Evolutionary conservation across 2,888 invertebrate species (phyloP).

Genomic region (Schrankia costaestrigalis): DNA sequence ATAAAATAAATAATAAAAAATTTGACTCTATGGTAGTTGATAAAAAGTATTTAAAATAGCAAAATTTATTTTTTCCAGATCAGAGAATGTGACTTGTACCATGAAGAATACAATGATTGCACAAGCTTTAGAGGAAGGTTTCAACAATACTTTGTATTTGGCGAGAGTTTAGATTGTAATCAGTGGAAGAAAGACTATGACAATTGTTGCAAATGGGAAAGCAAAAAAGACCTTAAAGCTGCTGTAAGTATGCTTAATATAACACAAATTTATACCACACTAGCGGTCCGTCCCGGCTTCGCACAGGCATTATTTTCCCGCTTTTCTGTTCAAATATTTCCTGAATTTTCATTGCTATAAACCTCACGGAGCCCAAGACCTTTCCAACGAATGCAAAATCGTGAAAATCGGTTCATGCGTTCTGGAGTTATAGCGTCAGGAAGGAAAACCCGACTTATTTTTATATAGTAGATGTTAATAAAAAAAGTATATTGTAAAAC

Average conservation of each 20-base stretch:
- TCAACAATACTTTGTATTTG: slow-evolving; percentile 92
- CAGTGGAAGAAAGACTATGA: slow-evolving; percentile 89
- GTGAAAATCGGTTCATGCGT: too few species aligned
- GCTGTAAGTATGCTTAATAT: slow-evolving; percentile 77
- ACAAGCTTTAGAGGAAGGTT: slow-evolving; percentile 87
- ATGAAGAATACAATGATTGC: slow-evolving; percentile 91
- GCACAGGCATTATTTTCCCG: too few species aligned
- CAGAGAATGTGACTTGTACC: slow-evolving; percentile 88
- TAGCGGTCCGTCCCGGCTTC: background rate
- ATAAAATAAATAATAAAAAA: too few species aligned
- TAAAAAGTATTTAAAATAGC: background rate
- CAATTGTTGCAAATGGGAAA: slow-evolving; percentile 86
- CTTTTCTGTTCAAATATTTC: too few species aligned
- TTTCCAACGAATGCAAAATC: too few species aligned
- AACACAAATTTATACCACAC: background rate
- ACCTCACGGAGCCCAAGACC: too few species aligned
- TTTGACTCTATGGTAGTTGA: too few species aligned
- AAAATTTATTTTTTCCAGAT: slow-evolving; percentile 75
- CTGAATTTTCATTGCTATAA: too few species aligned
- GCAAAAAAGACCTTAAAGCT: slow-evolving; percentile 82
- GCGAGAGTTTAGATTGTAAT: slow-evolving; percentile 86
- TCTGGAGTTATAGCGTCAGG: too few species aligned
- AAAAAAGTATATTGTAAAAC: background rate
- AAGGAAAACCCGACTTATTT: too few species aligned
- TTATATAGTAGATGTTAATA: too few species aligned